phyloP scores from a whole-genome alignment of 2,797 vertebrate species.

The Trematomus bernacchii region DNA sequence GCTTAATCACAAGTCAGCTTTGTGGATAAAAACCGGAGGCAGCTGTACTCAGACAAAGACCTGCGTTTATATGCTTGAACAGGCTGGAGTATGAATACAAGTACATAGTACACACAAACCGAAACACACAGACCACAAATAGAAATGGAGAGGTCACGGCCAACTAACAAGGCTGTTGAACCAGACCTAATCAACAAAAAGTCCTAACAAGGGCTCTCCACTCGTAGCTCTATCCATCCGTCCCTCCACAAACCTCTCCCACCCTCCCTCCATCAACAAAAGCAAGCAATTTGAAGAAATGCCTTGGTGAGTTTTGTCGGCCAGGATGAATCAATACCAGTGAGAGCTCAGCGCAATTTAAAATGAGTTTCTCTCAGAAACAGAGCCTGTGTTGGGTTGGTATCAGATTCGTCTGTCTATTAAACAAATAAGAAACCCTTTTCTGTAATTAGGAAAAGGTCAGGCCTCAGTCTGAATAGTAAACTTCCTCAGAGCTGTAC shows the following conservation, averaged over 20 bases:
- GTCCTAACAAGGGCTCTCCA: slow-evolving; percentile 28
- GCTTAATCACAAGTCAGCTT: slow-evolving; percentile 26
- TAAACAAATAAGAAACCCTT: slow-evolving; percentile 29
- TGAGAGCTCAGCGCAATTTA: slow-evolving; percentile 52
- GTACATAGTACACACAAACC: slow-evolving; percentile 13
- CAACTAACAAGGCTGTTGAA: slow-evolving; percentile 60
- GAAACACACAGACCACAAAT: slow-evolving; percentile 21
- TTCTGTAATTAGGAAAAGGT: slow-evolving; percentile 37
- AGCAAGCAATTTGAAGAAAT: slow-evolving; percentile 56
- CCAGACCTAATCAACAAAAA: slow-evolving; percentile 61
- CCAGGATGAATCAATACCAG: slow-evolving; percentile 58
- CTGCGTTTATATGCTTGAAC: slow-evolving; percentile 9
- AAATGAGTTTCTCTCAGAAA: slow-evolving; percentile 47
- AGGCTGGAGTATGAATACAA: slow-evolving; percentile 23
- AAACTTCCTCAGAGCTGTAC: slow-evolving; percentile 11
- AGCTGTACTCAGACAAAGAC: slow-evolving; percentile 29
- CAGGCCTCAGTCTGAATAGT: slow-evolving; percentile 15
- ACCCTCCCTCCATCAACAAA: slow-evolving; percentile 34
- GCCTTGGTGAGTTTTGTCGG: slow-evolving; percentile 30
- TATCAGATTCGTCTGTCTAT: slow-evolving; percentile 17
- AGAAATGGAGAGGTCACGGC: slow-evolving; percentile 26
- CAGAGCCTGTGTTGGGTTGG: neutral
- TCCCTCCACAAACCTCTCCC: slow-evolving; percentile 14
- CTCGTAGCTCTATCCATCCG: slow-evolving; percentile 37
- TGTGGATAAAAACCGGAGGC: slow-evolving; percentile 29